Base-by-base conservation (phyloP, 1,140 invertebrate genomes). In the Meloidogyne hapla region DNA sequence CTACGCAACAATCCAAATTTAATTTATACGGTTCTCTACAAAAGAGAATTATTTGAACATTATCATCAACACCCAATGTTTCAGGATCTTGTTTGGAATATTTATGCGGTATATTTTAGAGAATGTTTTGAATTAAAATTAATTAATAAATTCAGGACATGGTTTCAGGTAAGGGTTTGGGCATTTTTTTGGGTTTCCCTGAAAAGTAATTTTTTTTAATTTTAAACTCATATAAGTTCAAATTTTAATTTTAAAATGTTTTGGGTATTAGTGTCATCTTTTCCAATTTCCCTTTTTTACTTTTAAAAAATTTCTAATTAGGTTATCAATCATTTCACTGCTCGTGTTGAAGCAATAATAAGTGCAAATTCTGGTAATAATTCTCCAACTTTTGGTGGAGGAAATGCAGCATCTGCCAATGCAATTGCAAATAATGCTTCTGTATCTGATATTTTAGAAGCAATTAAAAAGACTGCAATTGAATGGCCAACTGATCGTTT, bases 41-140 rank as follows among this genome's bases (percentile, higher is more conserved):
- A 98, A 85, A 91, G 92, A 79, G 91, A 94, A 75, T 91, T 96
- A 62, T 98, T 99, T 89, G 91, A 93, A 82, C 90, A 92, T 13
- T 94, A 95, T 87, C 90, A 92, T 81, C 91, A 91, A 71, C 93
- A 98, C 89, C 91, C 92, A 23, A 92, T 93, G 72, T 96, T 96
- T 88, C 93, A 96, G 87, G 95, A 98, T 87, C 93, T 99, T 56
- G 92, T 97, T 73, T 93, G 95, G 87, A 99, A 99, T 87, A 94
- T 99, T 81, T 94, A 96, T 85, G 92, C 94, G 88, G 94, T 97
- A 88, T 89, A 13, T 33, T 45, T 33, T 42, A 9, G 6, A 72
- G 21, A 75, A 74, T n/a, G n/a, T 26, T 21, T 48, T 67, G 6
- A 25, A 9, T 78, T 66, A 33, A 33, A 4, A 18, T n/a, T n/a